Percentiles rank a stretch among this genome's conserved stretches.
Conservation (phyloP, 2,113 vertebrate genomes). For the Alosa alosa region DNA sequence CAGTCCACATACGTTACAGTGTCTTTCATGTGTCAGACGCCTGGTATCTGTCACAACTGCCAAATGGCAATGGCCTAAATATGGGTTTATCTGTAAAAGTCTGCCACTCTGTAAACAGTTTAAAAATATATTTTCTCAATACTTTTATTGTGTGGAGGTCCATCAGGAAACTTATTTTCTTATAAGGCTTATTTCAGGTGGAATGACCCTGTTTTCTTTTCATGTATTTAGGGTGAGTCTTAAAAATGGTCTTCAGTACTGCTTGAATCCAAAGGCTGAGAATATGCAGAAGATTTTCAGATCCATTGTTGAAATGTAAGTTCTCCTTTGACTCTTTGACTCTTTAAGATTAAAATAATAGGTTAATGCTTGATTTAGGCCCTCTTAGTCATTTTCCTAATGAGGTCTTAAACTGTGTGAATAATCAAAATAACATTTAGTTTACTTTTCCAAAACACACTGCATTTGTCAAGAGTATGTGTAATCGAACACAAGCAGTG, state of each 20-base stretch:
- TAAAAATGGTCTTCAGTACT: background rate
- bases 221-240: background rate
- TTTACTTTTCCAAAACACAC: background rate
- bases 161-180: too few species aligned
- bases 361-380: background rate
- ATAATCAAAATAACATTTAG: background rate
- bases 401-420: background rate
- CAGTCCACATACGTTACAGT: too few species aligned
- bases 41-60: too few species aligned
- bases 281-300: background rate
- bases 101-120: too few species aligned
- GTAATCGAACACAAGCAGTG: background rate
- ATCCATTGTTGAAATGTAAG: background rate
- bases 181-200: too few species aligned
- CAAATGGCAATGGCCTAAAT: too few species aligned
- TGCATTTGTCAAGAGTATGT: background rate
- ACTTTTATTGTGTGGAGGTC: too few species aligned
- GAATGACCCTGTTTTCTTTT: background rate
- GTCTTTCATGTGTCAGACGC: too few species aligned
- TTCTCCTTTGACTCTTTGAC: background rate
- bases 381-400: background rate
- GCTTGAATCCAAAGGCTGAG: background rate
- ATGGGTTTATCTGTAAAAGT: too few species aligned
- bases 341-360: background rate
- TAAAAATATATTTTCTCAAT: too few species aligned